phyloP scores from a whole-genome alignment of 2,888 invertebrate species.

The Leptopilina myrica region DNA sequence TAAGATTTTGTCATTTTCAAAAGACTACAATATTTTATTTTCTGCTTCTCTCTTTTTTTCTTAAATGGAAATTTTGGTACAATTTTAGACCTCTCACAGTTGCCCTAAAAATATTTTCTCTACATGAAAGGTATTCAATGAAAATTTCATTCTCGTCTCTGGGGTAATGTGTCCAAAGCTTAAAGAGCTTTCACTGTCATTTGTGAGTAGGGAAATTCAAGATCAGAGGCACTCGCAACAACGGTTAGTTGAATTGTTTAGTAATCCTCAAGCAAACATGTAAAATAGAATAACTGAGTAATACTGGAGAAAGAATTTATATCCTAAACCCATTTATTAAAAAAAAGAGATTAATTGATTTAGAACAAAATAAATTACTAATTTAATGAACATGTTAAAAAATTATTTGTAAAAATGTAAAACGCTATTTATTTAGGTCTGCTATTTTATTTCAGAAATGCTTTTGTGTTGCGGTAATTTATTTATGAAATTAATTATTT shows the following conservation, averaged over 20 bases:
- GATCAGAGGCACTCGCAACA: not conserved
- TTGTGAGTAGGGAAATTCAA: constrained; percentile 7
- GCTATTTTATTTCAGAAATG: not conserved
- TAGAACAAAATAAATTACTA: too few relatives aligned
- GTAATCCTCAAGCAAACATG: not conserved
- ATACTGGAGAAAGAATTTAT: not conserved
- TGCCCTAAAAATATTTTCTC: too few relatives aligned
- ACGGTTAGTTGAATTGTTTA: not conserved
- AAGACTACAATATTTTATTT: too few relatives aligned
- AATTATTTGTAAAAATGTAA: too few relatives aligned
- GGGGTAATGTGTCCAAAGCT: not conserved
- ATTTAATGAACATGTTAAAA: too few relatives aligned
- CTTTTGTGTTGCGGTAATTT: not conserved
- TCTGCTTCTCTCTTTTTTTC: too few relatives aligned
- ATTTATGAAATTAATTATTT: not conserved
- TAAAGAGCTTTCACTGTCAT: constrained; percentile 1
- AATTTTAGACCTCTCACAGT: too few relatives aligned
- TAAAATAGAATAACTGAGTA: constrained; percentile 7
- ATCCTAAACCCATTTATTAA: too few relatives aligned
- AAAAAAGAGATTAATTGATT: too few relatives aligned
- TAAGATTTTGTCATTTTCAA: too few relatives aligned
- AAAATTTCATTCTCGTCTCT: constrained; percentile 4
- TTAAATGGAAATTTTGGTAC: too few relatives aligned
- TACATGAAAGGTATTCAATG: not conserved
- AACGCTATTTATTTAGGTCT: too few relatives aligned